These are phyloP conservation scores for Pelagia noctiluca DNA, from an alignment of 30 jellyfish, hydroid and myxozoan genomes.

Conservation along the genomic window DNA sequence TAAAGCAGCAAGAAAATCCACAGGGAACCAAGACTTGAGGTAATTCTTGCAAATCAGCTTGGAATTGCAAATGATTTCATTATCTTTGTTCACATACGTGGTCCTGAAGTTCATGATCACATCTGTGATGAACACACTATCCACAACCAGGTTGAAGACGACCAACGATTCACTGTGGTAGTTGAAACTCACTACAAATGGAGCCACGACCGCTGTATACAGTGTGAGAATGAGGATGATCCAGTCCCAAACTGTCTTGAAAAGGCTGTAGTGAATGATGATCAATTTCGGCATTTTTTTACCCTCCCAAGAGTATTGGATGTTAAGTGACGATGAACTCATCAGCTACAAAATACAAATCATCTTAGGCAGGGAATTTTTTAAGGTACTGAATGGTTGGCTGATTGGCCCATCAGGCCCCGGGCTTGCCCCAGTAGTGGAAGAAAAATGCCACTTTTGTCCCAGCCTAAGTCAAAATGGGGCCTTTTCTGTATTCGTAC, in stretches of 20 bases:
- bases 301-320: conserved; percentile 78
- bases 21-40: conserved; percentile 77
- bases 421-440: too few relatives aligned
- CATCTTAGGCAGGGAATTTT: too few relatives aligned
- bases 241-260: conserved; percentile 86
- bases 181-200: conserved; percentile 79
- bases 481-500: too few relatives aligned
- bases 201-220: conserved; percentile 85
- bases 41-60: conserved; percentile 70
- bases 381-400: too few relatives aligned
- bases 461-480: too few relatives aligned
- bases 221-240: conserved; percentile 63
- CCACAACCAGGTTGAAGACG: conserved; percentile 64
- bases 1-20: conserved; percentile 79
- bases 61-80: conserved; percentile 64
- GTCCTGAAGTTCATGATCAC: conserved; percentile 78
- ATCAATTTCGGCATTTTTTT: conserved; percentile 67
- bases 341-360: conserved; percentile 39
- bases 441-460: too few relatives aligned
- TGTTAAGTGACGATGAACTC: conserved; percentile 45
- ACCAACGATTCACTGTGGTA: conserved; percentile 25
- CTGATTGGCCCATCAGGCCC: too few relatives aligned
- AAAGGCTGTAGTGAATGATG: conserved; percentile 64
- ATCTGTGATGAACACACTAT: conserved; percentile 72
- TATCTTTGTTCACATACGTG: conserved; percentile 76